These are phyloP conservation scores for Poeciliopsis presidionis DNA, from an alignment of 2,797 vertebrate genomes.

Conservation along the genomic window DNA sequence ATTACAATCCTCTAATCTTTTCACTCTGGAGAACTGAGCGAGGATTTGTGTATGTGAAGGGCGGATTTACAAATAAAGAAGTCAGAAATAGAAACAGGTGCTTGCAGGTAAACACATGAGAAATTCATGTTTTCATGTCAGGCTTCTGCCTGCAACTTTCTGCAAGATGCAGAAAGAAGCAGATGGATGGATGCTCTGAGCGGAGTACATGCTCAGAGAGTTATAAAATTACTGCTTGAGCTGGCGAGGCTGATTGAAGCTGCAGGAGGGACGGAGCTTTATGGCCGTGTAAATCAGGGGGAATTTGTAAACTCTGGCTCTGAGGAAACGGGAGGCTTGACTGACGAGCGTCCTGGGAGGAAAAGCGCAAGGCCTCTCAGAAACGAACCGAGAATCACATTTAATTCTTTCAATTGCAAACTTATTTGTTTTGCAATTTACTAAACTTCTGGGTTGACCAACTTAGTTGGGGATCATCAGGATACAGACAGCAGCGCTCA, in stretches of 20 bases:
- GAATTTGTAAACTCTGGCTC: conserved; percentile 70
- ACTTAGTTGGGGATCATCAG: conserved; percentile 33
- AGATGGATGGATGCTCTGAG: conserved; percentile 37
- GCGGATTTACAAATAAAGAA: not conserved
- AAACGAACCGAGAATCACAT: not conserved
- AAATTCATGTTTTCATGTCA: no score
- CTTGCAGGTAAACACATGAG: conserved; percentile 2
- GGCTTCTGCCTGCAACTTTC: conserved; percentile 4
- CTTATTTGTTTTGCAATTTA: no score
- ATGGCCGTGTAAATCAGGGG: conserved; percentile 75
- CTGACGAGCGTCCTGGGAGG: conserved; percentile 34
- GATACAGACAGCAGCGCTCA: conserved; percentile 45
- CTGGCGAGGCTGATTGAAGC: conserved; percentile 57
- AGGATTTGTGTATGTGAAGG: conserved; percentile 26
- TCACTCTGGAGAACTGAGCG: conserved; percentile 50
- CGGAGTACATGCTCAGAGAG: conserved; percentile 32
- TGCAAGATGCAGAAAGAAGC: conserved; percentile 25
- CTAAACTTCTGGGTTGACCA: not conserved
- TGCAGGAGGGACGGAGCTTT: conserved; percentile 51
- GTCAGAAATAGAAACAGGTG: conserved; percentile 22
- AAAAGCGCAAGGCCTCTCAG: conserved; percentile 7
- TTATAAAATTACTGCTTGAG: conserved; percentile 59
- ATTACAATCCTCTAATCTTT: conserved; percentile 69
- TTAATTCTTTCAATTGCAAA: no score
- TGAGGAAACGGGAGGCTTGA: conserved; percentile 50